phyloP scores from a whole-genome alignment of 1,140 invertebrate genomes.

The Cardiocondyla obscurior region DNA sequence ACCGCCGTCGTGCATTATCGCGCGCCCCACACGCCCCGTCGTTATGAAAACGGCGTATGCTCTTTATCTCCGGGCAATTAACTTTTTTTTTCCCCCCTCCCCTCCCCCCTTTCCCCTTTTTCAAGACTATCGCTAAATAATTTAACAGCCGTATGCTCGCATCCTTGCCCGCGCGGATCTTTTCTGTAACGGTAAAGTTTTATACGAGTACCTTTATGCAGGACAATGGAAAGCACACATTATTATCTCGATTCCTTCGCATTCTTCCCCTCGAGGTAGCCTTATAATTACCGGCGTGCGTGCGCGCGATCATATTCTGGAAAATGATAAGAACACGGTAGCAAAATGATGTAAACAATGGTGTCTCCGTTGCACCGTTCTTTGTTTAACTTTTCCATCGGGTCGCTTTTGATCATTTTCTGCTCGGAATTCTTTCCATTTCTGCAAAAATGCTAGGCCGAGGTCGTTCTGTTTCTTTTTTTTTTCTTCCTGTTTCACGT shows the following conservation, averaged over 20 bases:
- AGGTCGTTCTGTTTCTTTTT: too few species aligned
- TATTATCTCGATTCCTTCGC: neutral
- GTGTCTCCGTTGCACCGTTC: neutral
- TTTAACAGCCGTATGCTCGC: neutral
- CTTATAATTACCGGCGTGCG: neutral
- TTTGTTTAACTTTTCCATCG: neutral
- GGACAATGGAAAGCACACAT: conserved; percentile 6
- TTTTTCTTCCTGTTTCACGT: neutral
- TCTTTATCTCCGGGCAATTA: neutral
- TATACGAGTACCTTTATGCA: neutral
- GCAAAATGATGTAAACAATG: neutral
- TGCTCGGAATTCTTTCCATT: neutral
- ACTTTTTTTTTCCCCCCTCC: neutral
- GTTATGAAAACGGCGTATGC: neutral
- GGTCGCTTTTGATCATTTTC: neutral
- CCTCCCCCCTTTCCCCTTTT: too few species aligned
- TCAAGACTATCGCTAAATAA: neutral
- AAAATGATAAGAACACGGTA: neutral
- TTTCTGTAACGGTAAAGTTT: conserved; percentile 4
- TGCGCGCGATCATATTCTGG: neutral
- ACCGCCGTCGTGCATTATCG: neutral
- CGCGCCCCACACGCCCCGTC: neutral
- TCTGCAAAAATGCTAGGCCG: neutral
- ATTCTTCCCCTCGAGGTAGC: neutral
- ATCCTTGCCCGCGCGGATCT: neutral